Evolutionary conservation across 2,797 vertebrate species (phyloP), one percentile per base, ranked within the genome.

Genomic region (Galago senegalensis): DNA sequence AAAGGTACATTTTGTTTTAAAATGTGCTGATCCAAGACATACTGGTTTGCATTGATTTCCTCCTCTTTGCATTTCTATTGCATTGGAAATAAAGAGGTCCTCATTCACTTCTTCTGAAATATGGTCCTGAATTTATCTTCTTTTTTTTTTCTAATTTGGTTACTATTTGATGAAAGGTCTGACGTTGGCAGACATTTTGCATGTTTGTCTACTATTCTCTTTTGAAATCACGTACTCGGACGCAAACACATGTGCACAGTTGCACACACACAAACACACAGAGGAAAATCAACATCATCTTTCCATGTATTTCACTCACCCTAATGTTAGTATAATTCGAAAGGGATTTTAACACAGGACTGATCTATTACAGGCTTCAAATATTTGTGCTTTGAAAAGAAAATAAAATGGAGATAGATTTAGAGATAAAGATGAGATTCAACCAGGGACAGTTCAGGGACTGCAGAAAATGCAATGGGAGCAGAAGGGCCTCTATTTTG

Each of bases 1-100:
- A 98, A 98, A 98, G 98, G 98, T 98, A 98, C 98, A 98, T 98
- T 98, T 98, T 98, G 98, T 98, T 98, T 98, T 98, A 98, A 98
- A 98, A 98, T 98, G 97, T 97, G 97, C 98, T 97, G 97, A 97
- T 98, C 96, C 95, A 95, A 95, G 98, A 97, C 63, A 94, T 89
- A 96, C 88, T 97, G 75, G 97, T 97, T 72, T 0, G 96, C 92
- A 96, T 90, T 0, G 98, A 98, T 96, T 98, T 98, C 92, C 56
- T 93, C 97, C 94, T 94, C 60, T 97, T 97, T 98, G 96, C 94
- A 97, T 94, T 97, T 98, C 95, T 96, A 79, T 97, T 97, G 88
- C 91, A 87, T 96, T 97, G 84, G 75, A 97, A 95, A 96, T 67
- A 94, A 83, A 81, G 77, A 93, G 95, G 89, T 79, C 86, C 90